Evolutionary conservation across 2,797 vertebrate genomes (phyloP).

Genomic region (Chrosomus eos): DNA sequence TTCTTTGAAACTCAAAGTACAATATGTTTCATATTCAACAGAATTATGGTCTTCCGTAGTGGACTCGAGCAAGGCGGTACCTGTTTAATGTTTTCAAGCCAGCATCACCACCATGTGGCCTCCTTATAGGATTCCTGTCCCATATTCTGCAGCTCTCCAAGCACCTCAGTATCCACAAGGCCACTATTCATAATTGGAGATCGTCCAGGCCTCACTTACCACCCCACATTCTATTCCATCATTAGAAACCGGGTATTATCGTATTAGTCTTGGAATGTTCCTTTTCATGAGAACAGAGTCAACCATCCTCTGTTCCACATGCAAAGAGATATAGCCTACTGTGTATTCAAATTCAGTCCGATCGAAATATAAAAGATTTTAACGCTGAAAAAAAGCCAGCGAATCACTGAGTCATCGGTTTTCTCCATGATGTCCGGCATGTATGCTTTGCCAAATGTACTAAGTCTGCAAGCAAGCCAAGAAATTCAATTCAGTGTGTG

Average conservation of each 20-base stretch:
- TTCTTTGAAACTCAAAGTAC: neutral
- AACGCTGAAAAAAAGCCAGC: constrained; percentile 28
- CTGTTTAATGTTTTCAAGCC: constrained; percentile 24
- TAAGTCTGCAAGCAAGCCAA: constrained; percentile 23
- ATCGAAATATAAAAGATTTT: constrained; percentile 8
- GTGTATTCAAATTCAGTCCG: constrained; percentile 15
- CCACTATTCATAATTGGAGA: constrained; percentile 42
- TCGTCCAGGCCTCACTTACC: constrained; percentile 52
- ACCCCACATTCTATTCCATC: constrained; percentile 55
- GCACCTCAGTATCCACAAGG: constrained; percentile 42
- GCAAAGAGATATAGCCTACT: constrained; percentile 7
- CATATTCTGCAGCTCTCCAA: constrained; percentile 24
- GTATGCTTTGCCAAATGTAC: constrained; percentile 22
- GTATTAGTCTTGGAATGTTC: constrained; percentile 61
- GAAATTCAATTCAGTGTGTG: neutral
- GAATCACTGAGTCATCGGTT: constrained; percentile 32
- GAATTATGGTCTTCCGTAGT: neutral
- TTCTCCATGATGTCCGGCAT: constrained; percentile 31
- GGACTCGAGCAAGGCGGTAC: neutral
- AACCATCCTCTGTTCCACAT: constrained; percentile 34
- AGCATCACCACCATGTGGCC: constrained; percentile 37
- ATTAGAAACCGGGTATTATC: constrained; percentile 58
- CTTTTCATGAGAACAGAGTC: constrained; percentile 48
- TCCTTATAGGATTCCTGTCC: constrained; percentile 38
- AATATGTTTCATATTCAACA: neutral